Percentiles rank a stretch among this genome's conserved stretches.
These are phyloP conservation scores for Dasyurus viverrinus DNA, from an alignment of 2,113 vertebrate genomes.

Conservation along the genomic window DNA sequence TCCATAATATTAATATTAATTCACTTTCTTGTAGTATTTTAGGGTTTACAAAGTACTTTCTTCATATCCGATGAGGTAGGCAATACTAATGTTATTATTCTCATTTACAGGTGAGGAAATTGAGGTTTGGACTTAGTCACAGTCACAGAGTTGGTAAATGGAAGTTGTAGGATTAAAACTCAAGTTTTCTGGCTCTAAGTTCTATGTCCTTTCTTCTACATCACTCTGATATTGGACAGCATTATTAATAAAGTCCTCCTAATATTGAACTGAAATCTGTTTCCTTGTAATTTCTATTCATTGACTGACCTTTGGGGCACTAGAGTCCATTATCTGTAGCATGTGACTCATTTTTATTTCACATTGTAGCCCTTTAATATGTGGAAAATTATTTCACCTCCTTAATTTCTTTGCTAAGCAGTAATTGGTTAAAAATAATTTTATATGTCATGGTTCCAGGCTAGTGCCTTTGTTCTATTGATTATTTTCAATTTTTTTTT, in stretches of 20 bases:
- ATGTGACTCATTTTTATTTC: not conserved
- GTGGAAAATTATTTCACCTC: not conserved
- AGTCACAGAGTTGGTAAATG: not conserved
- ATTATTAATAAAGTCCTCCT: not conserved
- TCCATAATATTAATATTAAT: not conserved
- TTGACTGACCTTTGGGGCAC: not conserved
- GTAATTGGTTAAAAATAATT: too few species aligned
- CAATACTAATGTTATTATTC: not conserved
- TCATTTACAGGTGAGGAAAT: not conserved
- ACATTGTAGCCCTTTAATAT: not conserved
- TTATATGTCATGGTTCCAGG: not conserved
- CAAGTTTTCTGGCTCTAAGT: not conserved
- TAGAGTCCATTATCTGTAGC: not conserved
- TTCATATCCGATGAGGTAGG: not conserved
- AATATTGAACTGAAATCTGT: not conserved
- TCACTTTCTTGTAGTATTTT: not conserved
- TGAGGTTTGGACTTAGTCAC: not conserved
- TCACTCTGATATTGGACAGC: not conserved
- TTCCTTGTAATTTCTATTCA: not conserved
- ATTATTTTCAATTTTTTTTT: not conserved
- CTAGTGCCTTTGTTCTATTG: not conserved
- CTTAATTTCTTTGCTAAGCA: not conserved
- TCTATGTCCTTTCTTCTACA: not conserved
- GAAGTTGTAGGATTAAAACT: not conserved
- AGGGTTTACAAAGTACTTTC: not conserved